These are phyloP conservation scores for Aythya baeri DNA, from an alignment of 2,113 vertebrate genomes.

Conservation along the genomic window DNA sequence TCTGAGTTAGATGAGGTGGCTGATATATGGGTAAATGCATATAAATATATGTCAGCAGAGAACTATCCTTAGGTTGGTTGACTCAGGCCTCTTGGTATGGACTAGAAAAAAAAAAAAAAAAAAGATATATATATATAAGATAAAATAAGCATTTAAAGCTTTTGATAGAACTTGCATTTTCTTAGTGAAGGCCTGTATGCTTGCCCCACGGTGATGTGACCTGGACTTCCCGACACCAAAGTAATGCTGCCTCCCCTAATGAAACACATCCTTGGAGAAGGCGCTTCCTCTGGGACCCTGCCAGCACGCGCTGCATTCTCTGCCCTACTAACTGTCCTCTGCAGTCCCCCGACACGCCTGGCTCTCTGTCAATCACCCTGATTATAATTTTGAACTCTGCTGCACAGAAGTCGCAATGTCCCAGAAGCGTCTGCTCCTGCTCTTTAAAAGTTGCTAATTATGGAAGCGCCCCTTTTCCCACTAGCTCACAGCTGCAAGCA, in stretches of 20 bases:
- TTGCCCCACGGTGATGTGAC: accelerated
- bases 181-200: neutral
- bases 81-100: neutral
- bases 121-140: neutral
- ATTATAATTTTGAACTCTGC: constrained; percentile 31
- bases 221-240: neutral
- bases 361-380: constrained; percentile 48
- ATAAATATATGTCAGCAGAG: neutral
- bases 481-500: constrained; percentile 5
- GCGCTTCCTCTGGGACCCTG: constrained; percentile 39
- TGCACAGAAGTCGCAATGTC: constrained; percentile 48
- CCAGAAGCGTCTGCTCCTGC: neutral
- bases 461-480: constrained; percentile 26
- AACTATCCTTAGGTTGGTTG: neutral
- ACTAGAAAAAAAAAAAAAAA: neutral
- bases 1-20: neutral
- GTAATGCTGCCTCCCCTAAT: neutral
- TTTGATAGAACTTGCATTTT: neutral
- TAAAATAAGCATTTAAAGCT: neutral
- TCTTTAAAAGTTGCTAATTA: constrained; percentile 53
- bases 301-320: neutral
- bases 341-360: accelerated
- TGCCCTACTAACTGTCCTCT: constrained; percentile 58
- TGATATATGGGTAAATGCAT: neutral
- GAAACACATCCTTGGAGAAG: constrained; percentile 17